Base-by-base conservation (phyloP, 2,888 invertebrate species). In the Salpingus planirostris region DNA sequence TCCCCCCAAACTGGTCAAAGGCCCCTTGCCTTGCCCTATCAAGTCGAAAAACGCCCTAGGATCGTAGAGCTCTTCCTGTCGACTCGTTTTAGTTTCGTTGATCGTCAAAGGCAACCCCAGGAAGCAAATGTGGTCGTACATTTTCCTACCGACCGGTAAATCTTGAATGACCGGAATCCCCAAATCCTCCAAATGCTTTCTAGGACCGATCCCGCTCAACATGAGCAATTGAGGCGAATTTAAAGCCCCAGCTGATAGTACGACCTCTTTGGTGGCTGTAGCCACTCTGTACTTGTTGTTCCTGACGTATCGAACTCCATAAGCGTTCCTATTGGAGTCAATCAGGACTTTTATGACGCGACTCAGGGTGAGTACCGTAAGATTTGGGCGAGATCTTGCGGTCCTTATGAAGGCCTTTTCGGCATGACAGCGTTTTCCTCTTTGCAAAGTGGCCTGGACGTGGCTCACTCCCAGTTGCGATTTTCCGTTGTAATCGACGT, bases 141-240 rank as follows among this genome's bases (percentile, higher is more conserved):
- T 52, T 10, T 70, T 73, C 47, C 70, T 60, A 0, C 84, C 85
- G 1, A 85, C 80, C 0, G 79, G 80, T 10, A 82, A 62, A 44
- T 79, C 70, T 41, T 73, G 64, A 2, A 81, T 48, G 0, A 81
- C 59, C 0, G 76, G 73, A 39, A 82, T 70, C 0, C 68, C 60
- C 13, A 67, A 48, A 31, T 73, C 64, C 38, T 71, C 52, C 27
- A 81, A 55, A 43, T 80, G 76, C 2, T 70, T 59, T 46, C 60
- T 68, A 1, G 81, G 80, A 0, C 81, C 81, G 7, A 81, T 60
- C 1, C 57, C 57, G 3, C 89, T 89, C 3, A 95, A 61, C 86
- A 93, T 87, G 6, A 95, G 69, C 2, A 95, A 59, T 60, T 95
- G 92, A 0, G 93, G 90, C 0, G 89, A 84, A 50, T 86, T 87